phyloP scores from a whole-genome alignment of 2,888 invertebrate genomes.

The Erebia palarica region DNA sequence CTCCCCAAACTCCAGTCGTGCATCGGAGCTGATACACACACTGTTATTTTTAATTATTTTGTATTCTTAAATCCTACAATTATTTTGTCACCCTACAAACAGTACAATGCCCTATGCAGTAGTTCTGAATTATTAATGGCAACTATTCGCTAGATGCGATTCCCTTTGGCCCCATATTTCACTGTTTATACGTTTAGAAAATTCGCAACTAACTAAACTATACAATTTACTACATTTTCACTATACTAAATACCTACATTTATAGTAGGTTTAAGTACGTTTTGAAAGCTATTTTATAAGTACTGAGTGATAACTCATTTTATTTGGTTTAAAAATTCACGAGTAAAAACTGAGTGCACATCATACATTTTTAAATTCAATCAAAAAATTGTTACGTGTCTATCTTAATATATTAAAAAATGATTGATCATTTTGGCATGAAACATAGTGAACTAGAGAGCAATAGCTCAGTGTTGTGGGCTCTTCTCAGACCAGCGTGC shows the following conservation, averaged over 20 bases:
- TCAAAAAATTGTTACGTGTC: no score
- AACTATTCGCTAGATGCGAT: constrained; percentile 43
- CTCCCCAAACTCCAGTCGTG: no score
- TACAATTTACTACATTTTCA: constrained; percentile 25
- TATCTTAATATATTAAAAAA: no score
- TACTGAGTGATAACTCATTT: not conserved
- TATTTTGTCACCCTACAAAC: constrained; percentile 34
- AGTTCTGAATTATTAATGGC: constrained; percentile 45
- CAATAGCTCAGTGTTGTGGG: not conserved
- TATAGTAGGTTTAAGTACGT: not conserved
- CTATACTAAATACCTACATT: constrained; percentile 20
- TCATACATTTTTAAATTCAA: no score
- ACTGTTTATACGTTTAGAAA: constrained; percentile 33
- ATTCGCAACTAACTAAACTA: constrained; percentile 19
- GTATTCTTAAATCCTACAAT: not conserved
- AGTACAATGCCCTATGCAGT: constrained; percentile 42
- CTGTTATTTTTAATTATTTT: no score
- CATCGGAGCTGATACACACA: no score
- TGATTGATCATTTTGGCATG: no score
- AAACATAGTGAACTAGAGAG: no score
- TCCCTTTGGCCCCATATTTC: constrained; percentile 40
- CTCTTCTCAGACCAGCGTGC: no score
- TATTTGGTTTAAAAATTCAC: not conserved
- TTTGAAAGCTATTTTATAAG: not conserved
- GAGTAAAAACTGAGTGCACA: not conserved